Percentiles rank a stretch among this genome's conserved stretches.
phyloP scores from a whole-genome alignment of 2,888 invertebrate species.

The Dryobota labecula region DNA sequence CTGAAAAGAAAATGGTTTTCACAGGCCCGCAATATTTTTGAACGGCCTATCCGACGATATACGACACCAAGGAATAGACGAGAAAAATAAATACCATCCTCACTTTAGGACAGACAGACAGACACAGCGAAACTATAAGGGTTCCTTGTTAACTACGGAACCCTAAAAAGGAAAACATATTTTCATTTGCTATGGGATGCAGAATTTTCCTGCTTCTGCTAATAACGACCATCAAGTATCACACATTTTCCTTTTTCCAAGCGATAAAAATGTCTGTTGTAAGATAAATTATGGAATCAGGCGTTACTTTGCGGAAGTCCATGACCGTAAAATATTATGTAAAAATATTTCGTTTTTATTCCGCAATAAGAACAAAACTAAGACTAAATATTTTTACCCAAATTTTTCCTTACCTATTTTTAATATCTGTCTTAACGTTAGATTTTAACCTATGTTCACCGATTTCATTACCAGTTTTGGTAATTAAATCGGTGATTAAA shows the following conservation, averaged over 20 bases:
- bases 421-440: neutral
- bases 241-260: neutral
- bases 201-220: neutral
- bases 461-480: no score
- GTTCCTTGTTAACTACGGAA: no score
- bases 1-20: no score
- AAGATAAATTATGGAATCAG: neutral
- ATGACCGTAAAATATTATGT: neutral
- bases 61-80: no score
- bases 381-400: neutral
- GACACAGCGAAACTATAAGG: no score
- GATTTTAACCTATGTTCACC: neutral
- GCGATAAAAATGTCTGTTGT: neutral
- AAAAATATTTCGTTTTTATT: neutral
- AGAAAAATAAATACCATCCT: no score
- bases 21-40: no score
- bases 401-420: neutral
- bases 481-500: slow-evolving; percentile 11
- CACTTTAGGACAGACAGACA: no score
- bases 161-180: neutral
- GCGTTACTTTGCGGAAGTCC: neutral
- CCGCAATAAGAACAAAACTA: neutral
- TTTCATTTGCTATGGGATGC: neutral
- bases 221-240: neutral
- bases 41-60: no score